Percentiles rank a stretch among this genome's conserved stretches.
phyloP scores from a whole-genome alignment of 2,797 vertebrate species.

The Margarornis squamiger region DNA sequence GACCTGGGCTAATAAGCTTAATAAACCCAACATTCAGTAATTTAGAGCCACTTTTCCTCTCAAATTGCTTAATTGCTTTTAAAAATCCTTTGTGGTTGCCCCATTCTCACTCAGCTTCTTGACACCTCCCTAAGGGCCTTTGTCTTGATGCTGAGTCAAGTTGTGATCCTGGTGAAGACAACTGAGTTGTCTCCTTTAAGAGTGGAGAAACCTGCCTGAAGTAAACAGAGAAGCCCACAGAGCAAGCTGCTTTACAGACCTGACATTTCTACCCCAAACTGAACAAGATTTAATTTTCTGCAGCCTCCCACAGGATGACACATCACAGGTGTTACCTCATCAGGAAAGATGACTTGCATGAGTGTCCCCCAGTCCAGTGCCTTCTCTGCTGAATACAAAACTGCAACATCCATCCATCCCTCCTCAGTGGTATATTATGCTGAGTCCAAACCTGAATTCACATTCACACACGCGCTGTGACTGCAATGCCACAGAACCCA shows the following conservation, averaged over 20 bases:
- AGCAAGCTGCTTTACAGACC: background rate
- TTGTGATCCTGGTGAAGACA: background rate
- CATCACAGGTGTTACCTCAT: background rate
- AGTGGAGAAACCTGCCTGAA: background rate
- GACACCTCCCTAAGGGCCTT: background rate
- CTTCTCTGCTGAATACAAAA: background rate
- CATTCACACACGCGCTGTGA: background rate
- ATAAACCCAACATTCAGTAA: background rate
- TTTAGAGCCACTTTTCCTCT: background rate
- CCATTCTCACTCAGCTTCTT: background rate
- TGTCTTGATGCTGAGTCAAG: background rate
- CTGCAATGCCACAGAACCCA: background rate
- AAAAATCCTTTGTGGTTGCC: background rate
- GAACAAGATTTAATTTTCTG: background rate
- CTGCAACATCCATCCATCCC: fast-evolving
- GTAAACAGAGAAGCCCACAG: background rate
- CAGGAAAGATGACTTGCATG: background rate
- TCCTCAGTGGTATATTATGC: background rate
- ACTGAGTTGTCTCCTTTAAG: background rate
- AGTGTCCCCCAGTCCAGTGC: background rate
- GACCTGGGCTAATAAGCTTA: background rate
- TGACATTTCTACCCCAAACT: background rate
- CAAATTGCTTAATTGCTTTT: background rate
- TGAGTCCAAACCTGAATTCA: background rate
- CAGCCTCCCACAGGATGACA: background rate